phyloP scores from a whole-genome alignment of 2,888 invertebrate genomes.

The Cartodere bifasciata region DNA sequence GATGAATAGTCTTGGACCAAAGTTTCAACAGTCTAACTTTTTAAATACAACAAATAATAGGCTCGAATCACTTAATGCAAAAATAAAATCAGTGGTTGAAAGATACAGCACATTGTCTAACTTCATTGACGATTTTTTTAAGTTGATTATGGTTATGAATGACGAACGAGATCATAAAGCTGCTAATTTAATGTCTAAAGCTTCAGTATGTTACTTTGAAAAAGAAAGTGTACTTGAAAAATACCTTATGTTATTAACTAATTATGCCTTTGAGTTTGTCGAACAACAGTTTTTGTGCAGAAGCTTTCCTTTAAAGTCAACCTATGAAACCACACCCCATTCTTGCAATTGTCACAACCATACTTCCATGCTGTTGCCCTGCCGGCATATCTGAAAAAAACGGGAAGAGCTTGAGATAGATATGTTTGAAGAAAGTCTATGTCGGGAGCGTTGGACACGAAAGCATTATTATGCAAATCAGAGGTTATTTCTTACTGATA shows the following conservation, averaged over 20 bases:
- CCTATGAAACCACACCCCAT: slow-evolving; percentile 2
- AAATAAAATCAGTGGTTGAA: slow-evolving; percentile 8
- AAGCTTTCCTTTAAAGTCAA: not conserved
- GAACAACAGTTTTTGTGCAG: slow-evolving; percentile 3
- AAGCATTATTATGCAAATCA: slow-evolving; percentile 9
- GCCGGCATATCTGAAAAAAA: slow-evolving; percentile 10
- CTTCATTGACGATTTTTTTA: slow-evolving; percentile 7
- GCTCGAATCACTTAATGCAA: slow-evolving; percentile 12
- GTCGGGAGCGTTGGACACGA: slow-evolving; percentile 10
- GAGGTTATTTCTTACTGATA: slow-evolving; percentile 7
- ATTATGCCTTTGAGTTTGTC: slow-evolving; percentile 8
- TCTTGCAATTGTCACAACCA: slow-evolving; percentile 8
- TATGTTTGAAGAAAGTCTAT: slow-evolving; percentile 10
- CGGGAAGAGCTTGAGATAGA: slow-evolving; percentile 4
- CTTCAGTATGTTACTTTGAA: slow-evolving; percentile 9
- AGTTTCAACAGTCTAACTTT: slow-evolving; percentile 10
- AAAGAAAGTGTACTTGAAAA: slow-evolving; percentile 5
- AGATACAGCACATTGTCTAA: not conserved
- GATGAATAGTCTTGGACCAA: slow-evolving; percentile 12
- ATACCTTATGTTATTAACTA: slow-evolving; percentile 5
- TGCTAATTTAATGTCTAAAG: slow-evolving; percentile 8
- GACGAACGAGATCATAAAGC: slow-evolving; percentile 13
- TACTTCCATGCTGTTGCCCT: slow-evolving; percentile 10
- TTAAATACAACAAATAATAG: slow-evolving; percentile 14
- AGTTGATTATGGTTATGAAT: slow-evolving; percentile 8